Evolutionary conservation across 2,888 invertebrate genomes (phyloP), one percentile per base, ranked within the genome.

Genomic region (Salticus scenicus): DNA sequence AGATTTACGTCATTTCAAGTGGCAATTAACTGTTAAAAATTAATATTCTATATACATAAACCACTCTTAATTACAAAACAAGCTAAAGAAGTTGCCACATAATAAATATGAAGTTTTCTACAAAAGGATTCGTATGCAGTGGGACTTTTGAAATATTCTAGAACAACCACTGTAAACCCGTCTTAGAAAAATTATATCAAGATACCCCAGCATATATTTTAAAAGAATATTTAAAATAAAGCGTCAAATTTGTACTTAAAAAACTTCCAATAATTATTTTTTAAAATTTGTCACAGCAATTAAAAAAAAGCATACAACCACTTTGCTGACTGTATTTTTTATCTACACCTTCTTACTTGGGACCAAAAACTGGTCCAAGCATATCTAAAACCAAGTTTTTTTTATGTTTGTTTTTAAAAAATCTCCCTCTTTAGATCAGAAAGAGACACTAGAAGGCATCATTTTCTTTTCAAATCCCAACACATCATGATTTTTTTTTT

Each of bases 401-500:
- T 7, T 66, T 30, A 27, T 63, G 10, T 5, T 63, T 63, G 10
- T 51, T 27, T 66, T 66, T 33, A 33, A 84, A 84, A 77, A 84
- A 77, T 73, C 73, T 72, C 72, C 57, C 72, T 71, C 28, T 12
- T 17, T 31, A n/a, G 20, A 30, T 30, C 57, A 27, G 30, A 37
- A 76, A 20, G 71, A 74, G 63, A 81, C 57, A 72, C 57, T 77
- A 84, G 72, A 84, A 84, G 78, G 83, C 78, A 67, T 77, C 72
- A 66, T 75, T 71, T 74, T 73, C 73, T 77, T 78, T 77, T 78
- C 67, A 77, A 84, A 77, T 84, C 41, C 83, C 83, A 84, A 84
- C 82, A 83, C 76, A 27, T 33, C n/a, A n/a, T n/a, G n/a, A n/a
- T n/a, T n/a, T n/a, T n/a, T n/a, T n/a, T n/a, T n/a, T n/a, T n/a